Base-by-base conservation (phyloP, 2,888 invertebrate genomes). In the Hermaeophaga mercurialis region DNA sequence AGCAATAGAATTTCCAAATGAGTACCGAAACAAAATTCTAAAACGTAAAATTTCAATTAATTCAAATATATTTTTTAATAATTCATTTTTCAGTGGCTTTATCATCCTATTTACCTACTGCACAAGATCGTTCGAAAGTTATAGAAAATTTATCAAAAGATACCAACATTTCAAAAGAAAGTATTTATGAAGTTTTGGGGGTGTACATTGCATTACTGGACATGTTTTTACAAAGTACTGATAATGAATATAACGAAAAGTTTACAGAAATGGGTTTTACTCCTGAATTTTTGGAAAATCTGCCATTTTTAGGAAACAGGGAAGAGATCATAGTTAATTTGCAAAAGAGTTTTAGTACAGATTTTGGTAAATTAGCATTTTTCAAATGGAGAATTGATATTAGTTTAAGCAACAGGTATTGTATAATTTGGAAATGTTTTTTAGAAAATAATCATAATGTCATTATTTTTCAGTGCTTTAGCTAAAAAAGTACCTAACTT, bases 321-420 rank as follows among this genome's bases (percentile, higher is more conserved):
- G 61, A 62, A 17, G 67, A 69, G 62, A 62, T 71, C 17, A 31
- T 64, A 3, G 50, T 62, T 11, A 68, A 63, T 39, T 65, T 67
- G 46, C 56, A 62, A 49, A 62, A 59, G 24, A 64, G 65, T 50
- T 58, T 54, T 36, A 46, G 62, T 15, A 52, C 54, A 36, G 54
- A 62, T 58, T 68, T 61, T 63, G 57, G 53, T 24, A 65, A 64
- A 61, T 36, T 68, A 15, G 50, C 56, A 4, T 54, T 59, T 22
- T 63, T 74, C 28, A 70, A 71, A 55, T 74, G 74, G 73, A 70
- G 70, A 66, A 69, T 76, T 54, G 75, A 76, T 69, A 71, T 75
- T 14, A 76, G 76, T 66, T 69, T 76, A 64, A 61, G 64, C 47
- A 67, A 69, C 58, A 73, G 71, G 75, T 74, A 66, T 36, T 54